Percentiles rank a stretch among this genome's conserved stretches.
Conservation (phyloP, 1,140 invertebrate genomes). For the Drosophila pandora region DNA sequence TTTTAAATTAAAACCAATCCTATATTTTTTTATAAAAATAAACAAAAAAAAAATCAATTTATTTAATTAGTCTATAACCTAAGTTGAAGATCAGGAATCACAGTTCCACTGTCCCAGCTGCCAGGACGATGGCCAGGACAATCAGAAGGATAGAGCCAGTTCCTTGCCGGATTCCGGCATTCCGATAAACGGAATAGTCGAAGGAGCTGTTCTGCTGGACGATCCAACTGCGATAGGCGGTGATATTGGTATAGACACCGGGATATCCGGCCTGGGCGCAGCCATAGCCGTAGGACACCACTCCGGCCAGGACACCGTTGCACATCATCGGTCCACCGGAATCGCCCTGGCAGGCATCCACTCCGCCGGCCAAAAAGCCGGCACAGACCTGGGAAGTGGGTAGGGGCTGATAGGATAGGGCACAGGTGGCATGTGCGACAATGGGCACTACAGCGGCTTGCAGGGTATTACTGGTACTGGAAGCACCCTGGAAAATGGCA, state of each 20-base stretch:
- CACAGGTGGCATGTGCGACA: constrained; percentile 31
- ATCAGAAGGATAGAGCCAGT: neutral
- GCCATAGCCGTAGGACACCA: constrained; percentile 86
- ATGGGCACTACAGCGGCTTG: constrained; percentile 49
- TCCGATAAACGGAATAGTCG: constrained; percentile 52
- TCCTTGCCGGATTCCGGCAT: neutral
- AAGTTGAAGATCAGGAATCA: neutral
- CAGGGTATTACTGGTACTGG: constrained; percentile 22
- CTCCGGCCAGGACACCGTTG: constrained; percentile 80
- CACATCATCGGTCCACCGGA: constrained; percentile 77
- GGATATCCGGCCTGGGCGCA: constrained; percentile 85
- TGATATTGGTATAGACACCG: constrained; percentile 88
- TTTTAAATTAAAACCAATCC: neutral
- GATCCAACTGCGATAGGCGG: constrained; percentile 85
- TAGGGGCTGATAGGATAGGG: constrained; percentile 19
- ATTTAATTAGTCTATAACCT: neutral
- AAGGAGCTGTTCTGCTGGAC: constrained; percentile 46
- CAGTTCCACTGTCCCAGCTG: neutral
- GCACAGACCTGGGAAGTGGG: constrained; percentile 53
- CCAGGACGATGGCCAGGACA: constrained; percentile 6
- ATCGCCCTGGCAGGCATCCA: constrained; percentile 80
- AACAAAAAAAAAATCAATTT: neutral
- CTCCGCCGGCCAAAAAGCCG: constrained; percentile 49
- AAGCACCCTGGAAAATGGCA: constrained; percentile 10
- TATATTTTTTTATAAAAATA: neutral